Conservation (phyloP, 2,888 invertebrate species). For the Gnatocerus cornutus region DNA sequence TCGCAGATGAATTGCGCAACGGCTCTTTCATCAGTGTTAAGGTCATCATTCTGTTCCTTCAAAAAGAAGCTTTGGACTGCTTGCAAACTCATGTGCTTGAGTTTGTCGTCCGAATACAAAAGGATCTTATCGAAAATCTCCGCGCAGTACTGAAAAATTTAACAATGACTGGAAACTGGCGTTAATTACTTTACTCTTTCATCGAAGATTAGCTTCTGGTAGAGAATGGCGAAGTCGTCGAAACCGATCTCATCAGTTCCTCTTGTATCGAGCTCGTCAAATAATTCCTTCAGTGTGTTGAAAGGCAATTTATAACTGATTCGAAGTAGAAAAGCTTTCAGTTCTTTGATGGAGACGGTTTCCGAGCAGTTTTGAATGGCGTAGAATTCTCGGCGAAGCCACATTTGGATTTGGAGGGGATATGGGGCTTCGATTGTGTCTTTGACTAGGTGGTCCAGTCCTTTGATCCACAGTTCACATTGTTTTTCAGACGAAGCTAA, state of each 20-base stretch:
- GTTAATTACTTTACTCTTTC: constrained; percentile 76
- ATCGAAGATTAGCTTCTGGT: constrained; percentile 89
- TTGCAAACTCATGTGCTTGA: no score
- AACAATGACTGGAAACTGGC: no score
- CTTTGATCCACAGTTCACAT: constrained; percentile 91
- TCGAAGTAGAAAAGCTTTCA: constrained; percentile 91
- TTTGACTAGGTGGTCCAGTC: constrained; percentile 85
- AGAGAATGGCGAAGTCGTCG: constrained; percentile 90
- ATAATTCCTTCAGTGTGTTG: constrained; percentile 85
- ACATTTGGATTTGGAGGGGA: constrained; percentile 91
- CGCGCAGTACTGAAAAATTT: neutral
- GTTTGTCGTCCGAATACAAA: no score
- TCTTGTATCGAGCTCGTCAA: constrained; percentile 87
- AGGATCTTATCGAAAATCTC: no score
- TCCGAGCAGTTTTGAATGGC: constrained; percentile 86
- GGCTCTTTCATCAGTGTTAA: no score
- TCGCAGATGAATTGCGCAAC: no score
- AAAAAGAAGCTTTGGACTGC: no score
- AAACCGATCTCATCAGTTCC: constrained; percentile 89
- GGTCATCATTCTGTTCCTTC: no score
- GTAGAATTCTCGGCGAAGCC: constrained; percentile 95
- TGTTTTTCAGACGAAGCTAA: constrained; percentile 91
- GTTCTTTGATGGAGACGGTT: constrained; percentile 88
- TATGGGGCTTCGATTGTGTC: constrained; percentile 89
- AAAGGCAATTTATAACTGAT: constrained; percentile 94